phyloP scores from a whole-genome alignment of 2,113 vertebrate species.

The Acinonyx jubatus region DNA sequence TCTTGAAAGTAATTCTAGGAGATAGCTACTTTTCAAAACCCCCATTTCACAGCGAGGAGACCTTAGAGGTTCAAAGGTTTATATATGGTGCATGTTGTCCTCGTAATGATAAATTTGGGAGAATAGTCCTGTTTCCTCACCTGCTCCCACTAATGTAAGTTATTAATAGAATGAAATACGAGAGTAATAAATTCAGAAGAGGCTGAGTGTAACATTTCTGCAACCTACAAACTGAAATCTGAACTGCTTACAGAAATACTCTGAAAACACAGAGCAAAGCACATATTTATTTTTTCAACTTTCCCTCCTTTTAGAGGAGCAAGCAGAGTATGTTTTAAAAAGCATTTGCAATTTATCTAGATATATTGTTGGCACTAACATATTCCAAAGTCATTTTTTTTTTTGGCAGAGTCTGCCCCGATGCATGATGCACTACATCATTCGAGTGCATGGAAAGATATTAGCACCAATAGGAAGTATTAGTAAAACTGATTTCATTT shows the following conservation, averaged over 20 bases:
- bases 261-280: background rate
- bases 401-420: background rate
- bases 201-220: background rate
- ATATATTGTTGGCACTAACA: background rate
- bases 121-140: background rate
- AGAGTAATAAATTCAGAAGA: constrained; percentile 5
- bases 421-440: background rate
- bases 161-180: background rate
- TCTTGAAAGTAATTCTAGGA: background rate
- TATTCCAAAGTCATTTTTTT: background rate
- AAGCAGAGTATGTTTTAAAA: background rate
- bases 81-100: background rate
- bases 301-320: background rate
- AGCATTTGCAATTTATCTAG: background rate
- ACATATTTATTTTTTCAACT: background rate
- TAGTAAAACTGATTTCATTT: constrained; percentile 42
- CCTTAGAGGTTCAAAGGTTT: background rate
- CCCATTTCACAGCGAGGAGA: background rate
- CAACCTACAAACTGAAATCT: background rate
- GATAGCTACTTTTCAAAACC: background rate
- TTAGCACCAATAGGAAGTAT: constrained; percentile 36
- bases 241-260: background rate
- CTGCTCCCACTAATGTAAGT: background rate
- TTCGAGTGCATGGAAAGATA: background rate
- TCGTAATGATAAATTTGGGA: background rate